Evolutionary conservation across 2,888 invertebrate species (phyloP).

Genomic region (Apodemia hepburni): DNA sequence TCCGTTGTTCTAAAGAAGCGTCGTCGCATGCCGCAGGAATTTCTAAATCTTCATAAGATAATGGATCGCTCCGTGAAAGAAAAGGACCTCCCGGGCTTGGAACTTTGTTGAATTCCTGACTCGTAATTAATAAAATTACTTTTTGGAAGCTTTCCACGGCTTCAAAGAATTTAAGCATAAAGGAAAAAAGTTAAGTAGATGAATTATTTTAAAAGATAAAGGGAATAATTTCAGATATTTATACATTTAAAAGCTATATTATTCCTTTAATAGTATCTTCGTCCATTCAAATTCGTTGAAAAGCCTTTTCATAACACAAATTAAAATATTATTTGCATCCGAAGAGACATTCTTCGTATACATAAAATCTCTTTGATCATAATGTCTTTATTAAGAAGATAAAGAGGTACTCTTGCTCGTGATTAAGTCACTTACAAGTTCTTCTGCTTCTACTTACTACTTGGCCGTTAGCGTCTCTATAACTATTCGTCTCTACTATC

Average conservation of each 20-base stretch:
- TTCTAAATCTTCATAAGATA: slow-evolving; percentile 79
- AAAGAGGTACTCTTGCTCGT: background rate
- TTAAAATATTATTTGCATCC: slow-evolving; percentile 12
- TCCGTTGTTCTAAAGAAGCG: slow-evolving; percentile 33
- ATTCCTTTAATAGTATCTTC: slow-evolving; percentile 15
- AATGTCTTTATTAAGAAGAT: background rate
- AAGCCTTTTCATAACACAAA: slow-evolving; percentile 8
- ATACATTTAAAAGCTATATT: slow-evolving; percentile 46
- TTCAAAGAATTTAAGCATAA: slow-evolving; percentile 79
- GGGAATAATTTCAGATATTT: slow-evolving; percentile 71
- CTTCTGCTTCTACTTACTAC: too few relatives aligned
- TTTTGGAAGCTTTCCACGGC: slow-evolving; percentile 78
- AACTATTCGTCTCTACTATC: too few relatives aligned
- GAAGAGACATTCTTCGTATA: slow-evolving; percentile 9
- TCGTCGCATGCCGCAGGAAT: slow-evolving; percentile 67
- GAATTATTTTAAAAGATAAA: slow-evolving; percentile 78
- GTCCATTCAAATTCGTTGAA: slow-evolving; percentile 8
- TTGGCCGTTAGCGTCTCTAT: too few relatives aligned
- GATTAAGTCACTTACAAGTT: background rate
- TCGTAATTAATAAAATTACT: slow-evolving; percentile 81
- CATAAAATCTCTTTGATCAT: slow-evolving; percentile 10
- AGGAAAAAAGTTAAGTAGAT: slow-evolving; percentile 78
- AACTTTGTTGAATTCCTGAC: slow-evolving; percentile 79
- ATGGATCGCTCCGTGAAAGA: slow-evolving; percentile 74
- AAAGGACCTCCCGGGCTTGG: slow-evolving; percentile 72